phyloP scores from a whole-genome alignment of 2,113 vertebrate genomes.

The Mungos mungo region DNA sequence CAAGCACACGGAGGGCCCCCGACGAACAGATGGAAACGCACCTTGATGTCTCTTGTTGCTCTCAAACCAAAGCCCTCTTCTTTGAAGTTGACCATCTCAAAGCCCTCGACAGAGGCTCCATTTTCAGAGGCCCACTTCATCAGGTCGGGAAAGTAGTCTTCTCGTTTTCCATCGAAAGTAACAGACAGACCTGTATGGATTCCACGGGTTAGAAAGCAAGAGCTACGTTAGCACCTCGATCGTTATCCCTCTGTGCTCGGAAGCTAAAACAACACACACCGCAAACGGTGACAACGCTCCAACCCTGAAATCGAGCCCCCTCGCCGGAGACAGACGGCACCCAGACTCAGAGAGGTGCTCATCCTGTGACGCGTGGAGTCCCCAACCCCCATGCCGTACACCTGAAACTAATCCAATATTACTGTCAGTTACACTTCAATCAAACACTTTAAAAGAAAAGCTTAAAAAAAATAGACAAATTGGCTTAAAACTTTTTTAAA shows the following conservation, averaged over 20 bases:
- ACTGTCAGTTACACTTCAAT: background rate
- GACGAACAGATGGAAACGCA: constrained; percentile 76
- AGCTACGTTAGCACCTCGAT: constrained; percentile 31
- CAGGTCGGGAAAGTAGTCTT: constrained; percentile 93
- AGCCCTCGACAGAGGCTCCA: constrained; percentile 93
- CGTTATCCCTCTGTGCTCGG: background rate
- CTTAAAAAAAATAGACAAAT: background rate
- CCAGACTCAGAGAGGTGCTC: background rate
- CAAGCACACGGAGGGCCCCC: background rate
- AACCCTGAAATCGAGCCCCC: background rate
- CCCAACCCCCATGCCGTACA: background rate
- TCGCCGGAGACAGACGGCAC: background rate
- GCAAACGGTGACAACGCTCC: background rate
- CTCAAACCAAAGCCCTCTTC: constrained; percentile 94
- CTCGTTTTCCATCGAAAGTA: constrained; percentile 94
- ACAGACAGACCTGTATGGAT: constrained; percentile 91
- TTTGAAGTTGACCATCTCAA: constrained; percentile 92
- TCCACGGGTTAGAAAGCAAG: constrained; percentile 47
- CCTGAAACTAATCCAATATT: background rate
- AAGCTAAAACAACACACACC: background rate
- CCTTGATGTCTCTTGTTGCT: constrained; percentile 96
- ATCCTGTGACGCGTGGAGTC: background rate
- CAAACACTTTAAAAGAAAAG: background rate
- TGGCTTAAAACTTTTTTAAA: background rate
- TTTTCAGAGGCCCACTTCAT: constrained; percentile 94